Percentiles rank a stretch among this genome's conserved stretches.
These are phyloP conservation scores for Pseudochaenichthys georgianus DNA, from an alignment of 2,797 vertebrate species.

Conservation along the genomic window DNA sequence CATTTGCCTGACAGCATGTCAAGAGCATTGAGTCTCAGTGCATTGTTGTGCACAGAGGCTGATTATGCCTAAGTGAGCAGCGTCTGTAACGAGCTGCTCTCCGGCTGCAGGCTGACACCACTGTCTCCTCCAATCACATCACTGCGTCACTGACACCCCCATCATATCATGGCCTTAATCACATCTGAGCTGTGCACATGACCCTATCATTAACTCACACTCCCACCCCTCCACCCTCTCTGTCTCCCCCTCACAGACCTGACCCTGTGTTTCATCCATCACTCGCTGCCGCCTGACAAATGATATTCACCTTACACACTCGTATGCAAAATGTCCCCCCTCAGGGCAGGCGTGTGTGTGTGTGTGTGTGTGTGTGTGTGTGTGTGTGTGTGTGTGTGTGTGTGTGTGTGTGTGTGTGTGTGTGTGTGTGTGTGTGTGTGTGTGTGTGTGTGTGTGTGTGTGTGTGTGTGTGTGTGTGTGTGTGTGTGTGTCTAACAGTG, in stretches of 20 bases:
- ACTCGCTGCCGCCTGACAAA: conserved; percentile 61
- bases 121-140: conserved; percentile 82
- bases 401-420: too few species aligned
- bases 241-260: conserved; percentile 51
- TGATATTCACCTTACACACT: conserved; percentile 51
- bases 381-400: conserved; percentile 16
- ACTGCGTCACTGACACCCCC: conserved; percentile 81
- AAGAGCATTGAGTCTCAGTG: conserved; percentile 75
- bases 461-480: too few species aligned
- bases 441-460: too few species aligned
- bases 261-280: conserved; percentile 70
- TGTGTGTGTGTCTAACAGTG: conserved; percentile 63
- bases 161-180: conserved; percentile 81
- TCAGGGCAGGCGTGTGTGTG: conserved; percentile 42
- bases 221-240: conserved; percentile 42
- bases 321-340: conserved; percentile 74
- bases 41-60: conserved; percentile 66
- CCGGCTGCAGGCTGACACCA: conserved; percentile 74
- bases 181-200: conserved; percentile 81
- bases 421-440: too few species aligned
- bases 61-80: conserved; percentile 78
- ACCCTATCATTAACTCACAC: conserved; percentile 79
- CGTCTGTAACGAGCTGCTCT: conserved; percentile 70
- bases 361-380: conserved; percentile 39
- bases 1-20: conserved; percentile 75